Evolutionary conservation across 2,888 invertebrate genomes (phyloP), one percentile per base, ranked within the genome.

Genomic region (Chalcosyrphus nemorum): DNA sequence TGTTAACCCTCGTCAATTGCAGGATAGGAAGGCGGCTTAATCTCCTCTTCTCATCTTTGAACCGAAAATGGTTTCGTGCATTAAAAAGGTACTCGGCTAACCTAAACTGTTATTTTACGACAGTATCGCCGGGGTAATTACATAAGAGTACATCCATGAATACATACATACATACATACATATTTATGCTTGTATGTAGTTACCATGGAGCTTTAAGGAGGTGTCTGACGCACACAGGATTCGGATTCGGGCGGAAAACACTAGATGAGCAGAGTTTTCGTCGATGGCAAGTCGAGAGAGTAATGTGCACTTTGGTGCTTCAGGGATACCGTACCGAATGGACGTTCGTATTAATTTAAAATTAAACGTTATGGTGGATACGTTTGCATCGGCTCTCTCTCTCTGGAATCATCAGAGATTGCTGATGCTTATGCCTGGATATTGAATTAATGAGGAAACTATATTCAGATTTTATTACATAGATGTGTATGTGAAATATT

Each of bases 71-170:
- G 65, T 41, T 52, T 71, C 45, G 24, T 77, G 72, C 81, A 82
- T 72, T 66, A 52, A 72, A 66, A 68, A 57, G 45, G 24, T 56
- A 54, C 56, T 47, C 13, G 71, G 63, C 35, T 45, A 59, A 65
- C 45, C 65, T 45, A 66, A 76, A 76, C 76, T 76, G 71, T 65
- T 81, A 65, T 81, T 76, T 81, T 81, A 76, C 65, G 76, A 81
- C 76, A 76, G 71, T 57, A 81, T 65, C 71, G 59, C 38, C 27
- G 43, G 63, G 63, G 71, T 76, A 47, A 76, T 76, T 81, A n/a
- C n/a, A n/a, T n/a, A 81, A 76, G 81, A 71, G 38, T 27, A 71
- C 56, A 63, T 9, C 9, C 21, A 66, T 29, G 9, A 15, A 38
- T 11, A 41, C 41, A 2, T 38, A 41, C 24, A 45, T 17, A 6